Evolutionary conservation across 2,888 invertebrate species (phyloP).

Genomic region (Drosophila antonietae): DNA sequence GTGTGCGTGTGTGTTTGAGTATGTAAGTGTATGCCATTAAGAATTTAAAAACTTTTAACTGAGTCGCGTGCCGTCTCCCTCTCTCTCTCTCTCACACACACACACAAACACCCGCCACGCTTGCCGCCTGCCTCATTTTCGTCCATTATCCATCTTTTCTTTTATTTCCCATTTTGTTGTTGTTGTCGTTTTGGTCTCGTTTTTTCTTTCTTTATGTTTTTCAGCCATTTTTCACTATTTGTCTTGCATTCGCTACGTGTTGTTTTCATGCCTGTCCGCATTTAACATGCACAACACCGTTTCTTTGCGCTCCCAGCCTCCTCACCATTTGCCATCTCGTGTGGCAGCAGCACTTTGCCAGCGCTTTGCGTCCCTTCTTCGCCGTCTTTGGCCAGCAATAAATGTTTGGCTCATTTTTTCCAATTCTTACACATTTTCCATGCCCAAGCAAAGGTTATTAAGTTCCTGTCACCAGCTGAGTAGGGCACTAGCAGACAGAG

Average conservation of each 20-base stretch:
- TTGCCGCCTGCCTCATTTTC: conserved; percentile 12
- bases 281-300: conserved; percentile 76
- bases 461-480: conserved; percentile 16
- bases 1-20: conserved; percentile 1
- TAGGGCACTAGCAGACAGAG: neutral
- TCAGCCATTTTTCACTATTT: conserved; percentile 69
- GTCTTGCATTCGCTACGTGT: conserved; percentile 63
- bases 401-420: conserved; percentile 37
- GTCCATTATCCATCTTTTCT: conserved; percentile 33
- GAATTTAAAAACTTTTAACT: conserved; percentile 46
- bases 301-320: conserved; percentile 20
- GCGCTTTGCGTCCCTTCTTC: conserved; percentile 18
- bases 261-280: conserved; percentile 59
- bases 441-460: conserved; percentile 14
- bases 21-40: conserved; percentile 1
- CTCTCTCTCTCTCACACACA: neutral
- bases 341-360: conserved; percentile 3
- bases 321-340: neutral
- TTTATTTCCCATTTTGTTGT: neutral
- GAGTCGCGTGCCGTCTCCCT: conserved; percentile 7
- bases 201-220: conserved; percentile 7
- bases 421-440: conserved; percentile 15
- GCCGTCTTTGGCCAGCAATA: conserved; percentile 45
- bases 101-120: neutral
- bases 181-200: conserved; percentile 34